phyloP scores from a whole-genome alignment of 2,888 invertebrate species.

The Protophormia terraenovae region DNA sequence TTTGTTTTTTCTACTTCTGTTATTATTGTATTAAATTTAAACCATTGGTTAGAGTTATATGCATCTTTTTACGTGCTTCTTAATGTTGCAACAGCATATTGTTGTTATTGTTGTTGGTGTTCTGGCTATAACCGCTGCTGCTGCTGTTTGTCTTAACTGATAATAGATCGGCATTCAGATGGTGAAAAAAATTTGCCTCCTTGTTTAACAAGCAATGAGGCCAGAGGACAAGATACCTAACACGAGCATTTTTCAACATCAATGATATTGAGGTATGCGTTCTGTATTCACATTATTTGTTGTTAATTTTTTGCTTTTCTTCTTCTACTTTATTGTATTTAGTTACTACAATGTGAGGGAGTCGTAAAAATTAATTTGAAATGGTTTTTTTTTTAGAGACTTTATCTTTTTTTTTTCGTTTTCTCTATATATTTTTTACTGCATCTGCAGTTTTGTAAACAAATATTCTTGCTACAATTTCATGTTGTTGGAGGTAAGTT shows the following conservation, averaged over 20 bases:
- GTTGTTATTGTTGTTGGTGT: slow-evolving; percentile 31
- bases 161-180: slow-evolving; percentile 70
- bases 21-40: slow-evolving; percentile 32
- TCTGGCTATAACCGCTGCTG: slow-evolving; percentile 9
- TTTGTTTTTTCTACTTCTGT: slow-evolving; percentile 3
- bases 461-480: slow-evolving; percentile 42
- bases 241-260: slow-evolving; percentile 69
- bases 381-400: slow-evolving; percentile 48
- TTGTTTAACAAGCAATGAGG: slow-evolving; percentile 72
- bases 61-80: slow-evolving; percentile 40
- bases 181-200: slow-evolving; percentile 71
- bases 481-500: slow-evolving; percentile 16
- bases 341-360: slow-evolving; percentile 60
- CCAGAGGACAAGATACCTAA: slow-evolving; percentile 72
- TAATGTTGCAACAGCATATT: slow-evolving; percentile 12
- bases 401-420: slow-evolving; percentile 26
- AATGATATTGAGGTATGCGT: slow-evolving; percentile 65
- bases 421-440: not conserved
- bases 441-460: slow-evolving; percentile 45
- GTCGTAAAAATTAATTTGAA: slow-evolving; percentile 67
- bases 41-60: slow-evolving; percentile 48
- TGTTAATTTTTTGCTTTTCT: not conserved
- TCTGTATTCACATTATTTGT: slow-evolving; percentile 21
- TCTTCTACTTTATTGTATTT: not conserved
- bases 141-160: slow-evolving; percentile 64